Evolutionary conservation across 2,888 invertebrate species (phyloP).

Genomic region (Erebia epiphron): DNA sequence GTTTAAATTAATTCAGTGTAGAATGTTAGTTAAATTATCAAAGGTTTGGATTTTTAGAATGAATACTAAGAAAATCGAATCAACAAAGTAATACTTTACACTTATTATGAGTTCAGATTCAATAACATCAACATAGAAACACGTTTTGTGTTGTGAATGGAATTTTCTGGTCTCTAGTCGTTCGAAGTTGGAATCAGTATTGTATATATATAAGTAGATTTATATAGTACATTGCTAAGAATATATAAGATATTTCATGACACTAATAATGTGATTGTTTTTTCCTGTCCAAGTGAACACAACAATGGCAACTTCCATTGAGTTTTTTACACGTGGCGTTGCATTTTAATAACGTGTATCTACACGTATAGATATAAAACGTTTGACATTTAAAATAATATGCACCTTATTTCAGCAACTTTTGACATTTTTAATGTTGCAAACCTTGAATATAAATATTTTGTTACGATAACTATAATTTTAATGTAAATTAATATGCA

Average conservation of each 20-base stretch:
- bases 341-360: background rate
- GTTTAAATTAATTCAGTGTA: background rate
- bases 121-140: background rate
- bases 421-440: background rate
- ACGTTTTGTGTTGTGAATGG: background rate
- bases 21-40: background rate
- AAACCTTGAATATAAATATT: background rate
- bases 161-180: background rate
- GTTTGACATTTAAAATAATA: background rate
- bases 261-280: background rate
- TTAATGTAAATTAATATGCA: background rate
- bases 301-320: background rate
- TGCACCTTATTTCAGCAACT: background rate
- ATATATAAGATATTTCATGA: background rate
- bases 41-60: background rate
- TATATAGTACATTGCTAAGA: background rate
- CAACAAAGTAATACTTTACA: background rate
- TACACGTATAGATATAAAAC: background rate
- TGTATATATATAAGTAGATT: background rate
- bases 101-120: background rate
- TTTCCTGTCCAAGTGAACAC: background rate
- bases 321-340: slow-evolving; percentile 1
- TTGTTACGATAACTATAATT: background rate
- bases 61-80: background rate
- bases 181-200: slow-evolving; percentile 3